Base-by-base conservation (phyloP, 2,888 invertebrate genomes). In the Geophilus truncorum region DNA sequence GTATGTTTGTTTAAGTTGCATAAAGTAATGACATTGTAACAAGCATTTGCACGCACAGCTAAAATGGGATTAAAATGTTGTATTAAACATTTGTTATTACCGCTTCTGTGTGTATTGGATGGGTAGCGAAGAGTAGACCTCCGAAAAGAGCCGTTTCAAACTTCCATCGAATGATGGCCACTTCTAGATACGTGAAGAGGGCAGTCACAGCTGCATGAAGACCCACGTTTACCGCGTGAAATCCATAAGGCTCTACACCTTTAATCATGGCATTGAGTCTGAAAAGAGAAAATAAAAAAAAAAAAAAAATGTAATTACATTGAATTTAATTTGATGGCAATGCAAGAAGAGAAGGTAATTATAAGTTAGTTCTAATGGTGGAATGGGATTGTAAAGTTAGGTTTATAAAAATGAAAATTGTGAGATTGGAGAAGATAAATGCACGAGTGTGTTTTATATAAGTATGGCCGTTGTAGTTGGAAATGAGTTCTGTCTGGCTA, bases 51-150 rank as follows among this genome's bases (percentile, higher is more conserved):
- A n/a, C n/a, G n/a, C n/a, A n/a, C n/a, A 32, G 32, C 32, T 9
- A 32, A 32, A 32, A 32, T 32, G 3, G 18, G 51, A 51, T 70
- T 25, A 28, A 70, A 70, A 70, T 25, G 28, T 70, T 7, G 62
- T 45, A 45, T 15, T 15, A 45, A 45, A 45, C 62, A 15, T 15
- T 70, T 25, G 10, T 25, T 3, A 93, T 93, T 87, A 94, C 95
- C 86, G 95, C 95, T 88, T 96, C 95, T 0, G 94, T 94, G 87
- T 95, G 95, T 83, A 96, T 91, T 25, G 96, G 95, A 86, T 96
- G 96, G 2, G 92, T 91, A 4, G 95, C 94, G 86, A 95, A 96
- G 84, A 95, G 88, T 70, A 88, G 84, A 21, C 87, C 87, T 1
- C 87, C 92, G 84, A 92, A 92, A 62, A 91, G 91, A 21, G 91